Evolutionary conservation across 64 coral and sea anemone species (phyloP).

Genomic region (Stichodactyla mertensii): DNA sequence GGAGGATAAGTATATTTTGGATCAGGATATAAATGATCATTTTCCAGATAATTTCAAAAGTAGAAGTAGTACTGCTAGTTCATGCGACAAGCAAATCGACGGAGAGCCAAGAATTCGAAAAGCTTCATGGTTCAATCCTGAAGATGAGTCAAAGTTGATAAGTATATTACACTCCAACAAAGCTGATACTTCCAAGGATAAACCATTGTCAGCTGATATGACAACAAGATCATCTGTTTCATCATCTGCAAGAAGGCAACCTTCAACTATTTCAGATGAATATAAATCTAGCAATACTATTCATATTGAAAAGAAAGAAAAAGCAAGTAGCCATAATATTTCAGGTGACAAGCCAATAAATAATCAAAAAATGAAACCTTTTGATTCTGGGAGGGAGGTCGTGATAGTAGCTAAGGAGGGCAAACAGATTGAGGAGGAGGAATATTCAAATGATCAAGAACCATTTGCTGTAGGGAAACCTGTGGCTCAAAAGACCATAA

Average conservation of each 20-base stretch:
- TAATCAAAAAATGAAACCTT: no score
- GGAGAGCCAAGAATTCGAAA: conserved; percentile 8
- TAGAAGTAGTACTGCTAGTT: neutral
- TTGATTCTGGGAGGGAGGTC: no score
- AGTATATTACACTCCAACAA: neutral
- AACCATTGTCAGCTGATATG: no score
- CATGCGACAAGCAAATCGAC: conserved; percentile 13
- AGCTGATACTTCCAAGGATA: neutral
- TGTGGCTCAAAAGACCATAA: neutral
- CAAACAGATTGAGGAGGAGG: neutral
- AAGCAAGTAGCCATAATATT: neutral
- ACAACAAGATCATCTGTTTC: no score
- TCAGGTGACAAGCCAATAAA: no score
- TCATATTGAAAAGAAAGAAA: neutral
- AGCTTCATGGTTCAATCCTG: neutral
- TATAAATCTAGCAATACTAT: no score
- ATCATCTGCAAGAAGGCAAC: no score
- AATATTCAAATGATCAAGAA: neutral
- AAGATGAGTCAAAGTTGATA: neutral
- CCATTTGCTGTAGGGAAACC: neutral
- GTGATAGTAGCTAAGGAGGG: no score
- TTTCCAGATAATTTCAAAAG: neutral
- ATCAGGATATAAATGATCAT: neutral
- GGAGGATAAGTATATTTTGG: neutral
- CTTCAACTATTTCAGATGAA: no score